Base-by-base conservation (phyloP, 2,888 invertebrate genomes). In the Euphydryas editha region DNA sequence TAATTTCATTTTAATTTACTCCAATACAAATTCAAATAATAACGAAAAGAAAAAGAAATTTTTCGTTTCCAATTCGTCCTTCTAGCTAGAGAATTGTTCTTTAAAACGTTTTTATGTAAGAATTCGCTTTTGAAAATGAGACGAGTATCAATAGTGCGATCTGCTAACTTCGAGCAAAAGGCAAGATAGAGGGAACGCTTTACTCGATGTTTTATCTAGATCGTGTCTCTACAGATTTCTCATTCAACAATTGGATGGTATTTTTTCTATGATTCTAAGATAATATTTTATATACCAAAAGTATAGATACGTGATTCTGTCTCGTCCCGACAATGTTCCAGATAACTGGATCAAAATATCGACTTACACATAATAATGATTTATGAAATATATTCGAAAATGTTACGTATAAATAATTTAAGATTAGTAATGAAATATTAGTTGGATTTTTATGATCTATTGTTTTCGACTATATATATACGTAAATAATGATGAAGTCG, bases 91-190 rank as follows among this genome's bases (percentile, higher is more conserved):
- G 54, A 54, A 54, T 54, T 36, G 24, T 5, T 15, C 21, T 51
- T 49, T 51, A 51, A 51, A 51, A 51, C 36, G 30, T 51, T 39
- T 59, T 51, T 60, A 51, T 60, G 46, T 39, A 20, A 39, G 60
- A 60, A 51, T 60, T 51, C n/a, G 51, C 30, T 39, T 51, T 51
- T 49, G 51, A 51, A 51, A 51, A 60, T 49, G 51, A 37, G 51
- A 51, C 37, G 49, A 51, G 51, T 60, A 60, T 59, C 59, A 59
- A 59, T 60, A 51, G 60, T 51, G 59, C 55, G 46, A 65, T 65
- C 56, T 65, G 51, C 60, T 54, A 64, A 67, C 47, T 70, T 65
- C 36, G 65, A 55, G 60, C 62, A 65, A 58, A 55, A 67, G 60
- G 60, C 51, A 44, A 46, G 62, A 57, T 58, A 42, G 56, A 44